phyloP scores from a whole-genome alignment of 1,140 invertebrate species.

The Anoplophora glabripennis region DNA sequence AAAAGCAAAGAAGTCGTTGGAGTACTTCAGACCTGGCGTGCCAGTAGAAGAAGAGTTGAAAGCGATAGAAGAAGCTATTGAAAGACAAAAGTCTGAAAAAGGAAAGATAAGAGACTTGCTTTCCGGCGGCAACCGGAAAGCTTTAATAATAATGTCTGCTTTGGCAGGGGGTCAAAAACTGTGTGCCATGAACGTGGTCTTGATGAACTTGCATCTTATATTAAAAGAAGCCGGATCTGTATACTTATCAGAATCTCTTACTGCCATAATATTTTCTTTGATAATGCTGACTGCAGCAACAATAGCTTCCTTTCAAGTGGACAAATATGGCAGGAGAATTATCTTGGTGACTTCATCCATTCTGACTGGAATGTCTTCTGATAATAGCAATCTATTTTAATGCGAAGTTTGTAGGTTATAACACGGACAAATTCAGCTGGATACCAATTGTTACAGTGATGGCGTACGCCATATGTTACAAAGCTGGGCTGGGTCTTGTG shows the following conservation, averaged over 20 bases:
- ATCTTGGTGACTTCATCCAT: slow-evolving; percentile 46
- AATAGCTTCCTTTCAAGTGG: slow-evolving; percentile 44
- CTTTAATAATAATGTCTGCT: slow-evolving; percentile 44
- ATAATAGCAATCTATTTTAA: slow-evolving; percentile 40
- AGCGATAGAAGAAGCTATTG: slow-evolving; percentile 44
- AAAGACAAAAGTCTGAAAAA: slow-evolving; percentile 35
- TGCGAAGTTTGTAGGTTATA: slow-evolving; percentile 25
- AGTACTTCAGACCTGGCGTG: slow-evolving; percentile 52
- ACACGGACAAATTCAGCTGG: slow-evolving; percentile 30
- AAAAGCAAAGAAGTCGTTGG: slow-evolving; percentile 54
- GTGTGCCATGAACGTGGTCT: slow-evolving; percentile 53
- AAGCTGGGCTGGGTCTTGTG: slow-evolving; percentile 52
- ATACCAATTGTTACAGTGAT: slow-evolving; percentile 32
- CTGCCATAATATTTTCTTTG: slow-evolving; percentile 48
- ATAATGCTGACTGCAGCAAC: slow-evolving; percentile 41
- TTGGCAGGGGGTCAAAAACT: slow-evolving; percentile 57
- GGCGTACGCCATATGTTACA: slow-evolving; percentile 37
- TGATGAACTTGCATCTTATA: slow-evolving; percentile 57
- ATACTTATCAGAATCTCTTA: slow-evolving; percentile 33
- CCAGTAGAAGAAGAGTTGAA: slow-evolving; percentile 49
- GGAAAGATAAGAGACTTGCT: slow-evolving; percentile 36
- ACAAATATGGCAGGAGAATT: slow-evolving; percentile 50
- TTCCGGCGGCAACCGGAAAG: slow-evolving; percentile 37
- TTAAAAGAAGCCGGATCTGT: slow-evolving; percentile 46
- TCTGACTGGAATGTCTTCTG: slow-evolving; percentile 24